phyloP scores from a whole-genome alignment of 2,113 vertebrate species.

The Potamarius usumacintae region DNA sequence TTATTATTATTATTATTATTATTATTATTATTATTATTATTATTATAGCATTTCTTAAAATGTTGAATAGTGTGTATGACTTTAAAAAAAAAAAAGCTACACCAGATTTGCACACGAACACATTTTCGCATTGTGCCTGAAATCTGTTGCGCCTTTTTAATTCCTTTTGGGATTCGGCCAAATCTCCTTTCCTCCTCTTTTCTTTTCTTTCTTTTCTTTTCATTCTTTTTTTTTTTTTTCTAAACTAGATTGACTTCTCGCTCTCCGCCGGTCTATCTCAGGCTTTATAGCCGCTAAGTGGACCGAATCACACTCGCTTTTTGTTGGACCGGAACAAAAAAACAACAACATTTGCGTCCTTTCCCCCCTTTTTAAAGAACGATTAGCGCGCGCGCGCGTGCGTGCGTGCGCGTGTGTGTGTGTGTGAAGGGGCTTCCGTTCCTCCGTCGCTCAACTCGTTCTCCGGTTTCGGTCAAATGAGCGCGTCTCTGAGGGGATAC shows the following conservation, averaged over 20 bases:
- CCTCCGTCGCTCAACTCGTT: not conserved
- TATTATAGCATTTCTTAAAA: not conserved
- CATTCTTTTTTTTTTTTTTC: not conserved
- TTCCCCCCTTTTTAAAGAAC: slow-evolving; percentile 9
- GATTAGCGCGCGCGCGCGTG: not conserved
- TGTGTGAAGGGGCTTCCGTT: not conserved
- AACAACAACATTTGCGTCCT: slow-evolving; percentile 6
- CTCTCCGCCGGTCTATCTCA: slow-evolving; percentile 12
- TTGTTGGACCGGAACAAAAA: slow-evolving; percentile 27
- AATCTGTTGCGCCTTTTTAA: slow-evolving; percentile 12
- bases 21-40: not conserved
- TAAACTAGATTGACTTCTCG: slow-evolving; percentile 27
- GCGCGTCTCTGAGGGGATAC: not conserved
- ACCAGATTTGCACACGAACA: not conserved
- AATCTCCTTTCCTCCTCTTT: slow-evolving; percentile 1
- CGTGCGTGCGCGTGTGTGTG: not conserved
- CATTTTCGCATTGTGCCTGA: not conserved
- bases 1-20: not conserved
- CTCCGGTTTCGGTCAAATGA: slow-evolving; percentile 13
- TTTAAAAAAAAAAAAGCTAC: not conserved
- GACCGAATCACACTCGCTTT: slow-evolving; percentile 21
- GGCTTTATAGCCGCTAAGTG: slow-evolving; percentile 21
- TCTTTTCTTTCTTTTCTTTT: not conserved
- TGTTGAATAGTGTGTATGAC: not conserved
- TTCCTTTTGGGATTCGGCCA: slow-evolving; percentile 25